Evolutionary conservation across 1,140 invertebrate genomes (phyloP).

Genomic region (Heliconius congener): DNA sequence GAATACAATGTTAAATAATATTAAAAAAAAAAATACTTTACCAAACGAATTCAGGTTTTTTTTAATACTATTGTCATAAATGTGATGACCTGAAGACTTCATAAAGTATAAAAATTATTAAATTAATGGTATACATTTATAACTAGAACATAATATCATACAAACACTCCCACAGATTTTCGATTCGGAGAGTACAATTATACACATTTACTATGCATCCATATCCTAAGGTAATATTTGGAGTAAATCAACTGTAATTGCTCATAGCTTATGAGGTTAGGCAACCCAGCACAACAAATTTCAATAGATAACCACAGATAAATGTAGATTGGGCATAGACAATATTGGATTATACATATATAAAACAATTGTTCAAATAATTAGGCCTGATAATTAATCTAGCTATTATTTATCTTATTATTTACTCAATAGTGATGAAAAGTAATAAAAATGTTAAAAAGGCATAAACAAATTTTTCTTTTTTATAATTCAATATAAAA

Average conservation of each 20-base stretch:
- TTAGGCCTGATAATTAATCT: constrained; percentile 10
- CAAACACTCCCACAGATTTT: constrained; percentile 60
- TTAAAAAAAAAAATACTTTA: constrained; percentile 48
- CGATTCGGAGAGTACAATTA: constrained; percentile 51
- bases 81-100: constrained; percentile 43
- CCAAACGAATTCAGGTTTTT: constrained; percentile 35
- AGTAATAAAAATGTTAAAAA: background rate
- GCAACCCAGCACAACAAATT: constrained; percentile 53
- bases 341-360: constrained; percentile 6
- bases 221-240: constrained; percentile 74
- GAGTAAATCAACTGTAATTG: constrained; percentile 67
- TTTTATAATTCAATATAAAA: background rate
- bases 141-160: constrained; percentile 55
- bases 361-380: background rate
- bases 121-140: constrained; percentile 71
- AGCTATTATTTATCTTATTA: background rate
- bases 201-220: constrained; percentile 70
- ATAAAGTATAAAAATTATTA: constrained; percentile 53
- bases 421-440: background rate
- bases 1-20: constrained; percentile 38
- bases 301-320: background rate
- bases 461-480: background rate
- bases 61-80: constrained; percentile 46
- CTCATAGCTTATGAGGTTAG: constrained; percentile 54
- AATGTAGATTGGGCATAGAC: constrained; percentile 1